phyloP scores from a whole-genome alignment of 2,113 vertebrate species.

The Lasiurus borealis region DNA sequence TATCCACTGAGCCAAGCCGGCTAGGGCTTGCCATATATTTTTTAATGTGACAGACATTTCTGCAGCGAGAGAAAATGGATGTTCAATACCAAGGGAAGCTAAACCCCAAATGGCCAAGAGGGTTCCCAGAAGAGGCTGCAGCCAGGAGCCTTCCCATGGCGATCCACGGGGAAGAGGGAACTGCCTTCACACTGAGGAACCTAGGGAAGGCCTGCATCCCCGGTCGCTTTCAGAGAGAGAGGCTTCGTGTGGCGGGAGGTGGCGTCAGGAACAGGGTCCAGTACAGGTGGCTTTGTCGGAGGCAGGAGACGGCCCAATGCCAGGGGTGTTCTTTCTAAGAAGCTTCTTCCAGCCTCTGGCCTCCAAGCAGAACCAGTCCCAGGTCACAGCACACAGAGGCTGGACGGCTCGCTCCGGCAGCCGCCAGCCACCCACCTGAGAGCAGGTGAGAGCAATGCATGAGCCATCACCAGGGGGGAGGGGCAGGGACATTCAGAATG shows the following conservation, averaged over 20 bases:
- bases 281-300: slow-evolving; percentile 44
- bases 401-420: background rate
- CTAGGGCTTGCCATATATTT: background rate
- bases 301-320: background rate
- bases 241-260: background rate
- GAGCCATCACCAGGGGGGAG: background rate
- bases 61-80: background rate
- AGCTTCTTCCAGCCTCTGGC: background rate
- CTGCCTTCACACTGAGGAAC: background rate
- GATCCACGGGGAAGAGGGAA: too few relatives aligned
- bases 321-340: slow-evolving; percentile 11
- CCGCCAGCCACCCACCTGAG: background rate
- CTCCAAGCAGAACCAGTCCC: background rate
- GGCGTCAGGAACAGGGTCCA: background rate
- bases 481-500: background rate
- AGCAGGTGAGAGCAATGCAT: background rate
- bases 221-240: background rate
- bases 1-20: too few relatives aligned
- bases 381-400: background rate
- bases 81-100: slow-evolving; percentile 5
- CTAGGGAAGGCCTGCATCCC: background rate
- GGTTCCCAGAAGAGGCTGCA: background rate
- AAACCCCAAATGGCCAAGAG: background rate
- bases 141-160: background rate
- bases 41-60: background rate